Percentiles rank a stretch among this genome's conserved stretches.
These are phyloP conservation scores for Neodontobutis hainanensis DNA, from an alignment of 2,113 vertebrate genomes.

Conservation along the genomic window DNA sequence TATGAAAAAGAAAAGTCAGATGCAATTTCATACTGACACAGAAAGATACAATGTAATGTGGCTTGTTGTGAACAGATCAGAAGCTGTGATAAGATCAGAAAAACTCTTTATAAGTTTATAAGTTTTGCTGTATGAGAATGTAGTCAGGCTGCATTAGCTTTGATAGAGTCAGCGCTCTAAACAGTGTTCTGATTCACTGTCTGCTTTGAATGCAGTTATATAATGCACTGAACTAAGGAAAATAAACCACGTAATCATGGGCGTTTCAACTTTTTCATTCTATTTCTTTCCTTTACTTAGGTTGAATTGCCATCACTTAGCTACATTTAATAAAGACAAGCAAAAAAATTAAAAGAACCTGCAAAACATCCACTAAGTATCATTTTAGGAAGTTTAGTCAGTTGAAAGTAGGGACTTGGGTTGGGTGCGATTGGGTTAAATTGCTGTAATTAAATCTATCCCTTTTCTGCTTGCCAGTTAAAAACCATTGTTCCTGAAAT, in stretches of 20 bases:
- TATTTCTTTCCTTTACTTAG: conserved; percentile 43
- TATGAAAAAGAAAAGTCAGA: too few relatives aligned
- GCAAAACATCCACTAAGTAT: conserved; percentile 1
- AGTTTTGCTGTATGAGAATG: not conserved
- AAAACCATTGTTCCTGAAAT: conserved; percentile 30
- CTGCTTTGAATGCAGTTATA: conserved; percentile 32
- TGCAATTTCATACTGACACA: too few relatives aligned
- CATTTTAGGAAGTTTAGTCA: not conserved
- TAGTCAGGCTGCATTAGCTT: not conserved
- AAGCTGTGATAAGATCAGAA: not conserved
- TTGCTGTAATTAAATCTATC: conserved; percentile 17
- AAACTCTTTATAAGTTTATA: not conserved
- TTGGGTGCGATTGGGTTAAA: not conserved
- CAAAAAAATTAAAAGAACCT: not conserved
- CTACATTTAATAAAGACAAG: conserved; percentile 37
- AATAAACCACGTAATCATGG: conserved; percentile 49
- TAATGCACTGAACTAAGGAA: conserved; percentile 26
- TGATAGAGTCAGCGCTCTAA: not conserved
- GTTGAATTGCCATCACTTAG: conserved; percentile 45
- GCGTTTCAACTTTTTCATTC: conserved; percentile 27
- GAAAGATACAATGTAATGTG: too few relatives aligned
- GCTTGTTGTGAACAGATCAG: too few relatives aligned
- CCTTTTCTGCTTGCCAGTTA: conserved; percentile 6
- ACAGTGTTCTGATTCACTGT: conserved; percentile 49
- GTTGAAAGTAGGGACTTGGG: not conserved